Evolutionary conservation across 2,888 invertebrate genomes (phyloP), one percentile per base, ranked within the genome.

Genomic region (Quadroppia sp.): DNA sequence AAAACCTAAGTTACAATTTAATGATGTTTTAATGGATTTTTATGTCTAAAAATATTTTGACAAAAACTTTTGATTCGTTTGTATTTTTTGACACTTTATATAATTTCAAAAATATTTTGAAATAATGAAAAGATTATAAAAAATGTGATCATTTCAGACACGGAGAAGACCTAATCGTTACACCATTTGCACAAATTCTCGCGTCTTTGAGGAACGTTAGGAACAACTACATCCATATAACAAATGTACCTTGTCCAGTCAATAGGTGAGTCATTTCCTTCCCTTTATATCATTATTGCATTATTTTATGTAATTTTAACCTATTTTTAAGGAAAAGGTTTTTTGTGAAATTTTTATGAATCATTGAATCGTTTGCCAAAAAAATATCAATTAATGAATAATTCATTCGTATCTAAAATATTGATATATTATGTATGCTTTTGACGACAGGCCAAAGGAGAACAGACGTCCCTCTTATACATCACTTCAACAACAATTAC

Each of bases 181-280:
- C 99, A 81, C 99, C 99, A 81, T 99, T 99, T 87, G 99, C 99
- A 85, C 99, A 99, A 88, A 94, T 99, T 85, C 88, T 99, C 86
- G 97, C 98, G 84, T 96, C 96, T 85, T 88, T 99, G 83, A 91
- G 97, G 83, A 96, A 94, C 85, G 96, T 99, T 81, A 90, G 98
- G 83, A 94, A 91, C 87, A 99, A 99, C 87, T 94, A 98, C 87
- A 88, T 95, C 84, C 89, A 89, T 83, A 92, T 99, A 86, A 96
- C 97, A 84, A 97, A 97, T 87, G 81, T 83, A 59, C 90, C 90
- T 81, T 87, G 87, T 78, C 90, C 90, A 81, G 87, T 87, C 78
- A 86, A 87, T 83, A 90, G 92, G 93, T 92, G 86, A 92, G 92
- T 45, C 7, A 40, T 20, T 40, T 70, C 45, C 45, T 32, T 17